Conservation (phyloP, 2,113 vertebrate species). For the Felis chaus region DNA sequence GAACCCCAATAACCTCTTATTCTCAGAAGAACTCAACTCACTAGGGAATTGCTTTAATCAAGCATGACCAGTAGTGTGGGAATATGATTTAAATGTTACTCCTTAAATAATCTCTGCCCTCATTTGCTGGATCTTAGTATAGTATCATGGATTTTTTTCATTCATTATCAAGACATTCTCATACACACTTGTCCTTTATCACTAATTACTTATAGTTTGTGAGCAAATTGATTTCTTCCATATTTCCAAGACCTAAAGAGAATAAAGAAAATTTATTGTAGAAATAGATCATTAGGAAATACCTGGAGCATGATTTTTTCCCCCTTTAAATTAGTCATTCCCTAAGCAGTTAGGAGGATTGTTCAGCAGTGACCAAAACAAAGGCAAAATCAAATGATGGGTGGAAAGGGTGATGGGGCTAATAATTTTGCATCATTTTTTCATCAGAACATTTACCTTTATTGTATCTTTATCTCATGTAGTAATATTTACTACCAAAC, state of each 20-base stretch:
- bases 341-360: neutral
- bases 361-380: neutral
- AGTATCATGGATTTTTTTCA: neutral
- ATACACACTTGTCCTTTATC: neutral
- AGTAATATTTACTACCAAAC: neutral
- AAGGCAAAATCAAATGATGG: neutral
- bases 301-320: neutral
- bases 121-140: neutral
- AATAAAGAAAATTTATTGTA: neutral
- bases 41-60: conserved; percentile 11
- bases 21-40: neutral
- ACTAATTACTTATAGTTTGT: neutral
- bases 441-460: neutral
- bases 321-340: neutral
- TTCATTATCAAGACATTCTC: neutral
- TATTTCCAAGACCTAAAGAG: neutral
- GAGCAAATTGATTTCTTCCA: neutral
- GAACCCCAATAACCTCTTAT: neutral
- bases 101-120: neutral
- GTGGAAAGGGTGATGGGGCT: neutral
- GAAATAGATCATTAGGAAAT: neutral
- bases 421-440: neutral
- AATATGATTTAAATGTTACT: neutral
- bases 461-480: neutral
- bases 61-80: neutral